Evolutionary conservation across 2,888 invertebrate genomes (phyloP).

Genomic region (Drosophila eohydei): DNA sequence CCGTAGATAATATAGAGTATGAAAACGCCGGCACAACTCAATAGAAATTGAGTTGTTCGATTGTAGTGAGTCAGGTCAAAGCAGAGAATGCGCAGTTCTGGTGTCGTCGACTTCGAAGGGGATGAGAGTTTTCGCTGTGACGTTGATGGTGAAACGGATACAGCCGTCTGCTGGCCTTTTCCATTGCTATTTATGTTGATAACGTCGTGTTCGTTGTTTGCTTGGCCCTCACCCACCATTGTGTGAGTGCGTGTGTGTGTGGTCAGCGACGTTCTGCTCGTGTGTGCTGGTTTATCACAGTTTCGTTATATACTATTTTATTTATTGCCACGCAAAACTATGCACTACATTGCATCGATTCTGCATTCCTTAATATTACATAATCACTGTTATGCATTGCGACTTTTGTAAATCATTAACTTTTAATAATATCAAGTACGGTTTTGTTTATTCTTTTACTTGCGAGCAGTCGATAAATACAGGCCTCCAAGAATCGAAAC

Average conservation of each 20-base stretch:
- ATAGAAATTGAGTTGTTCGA: slow-evolving; percentile 89
- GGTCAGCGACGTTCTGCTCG: not conserved
- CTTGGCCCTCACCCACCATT: slow-evolving; percentile 41
- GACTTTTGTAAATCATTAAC: not conserved
- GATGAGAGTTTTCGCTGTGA: slow-evolving; percentile 51
- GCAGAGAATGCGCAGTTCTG: slow-evolving; percentile 89
- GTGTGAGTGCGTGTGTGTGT: slow-evolving; percentile 11
- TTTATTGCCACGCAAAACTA: slow-evolving; percentile 26
- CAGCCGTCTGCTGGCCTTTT: slow-evolving; percentile 17
- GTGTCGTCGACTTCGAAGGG: slow-evolving; percentile 34
- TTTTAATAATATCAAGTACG: not conserved
- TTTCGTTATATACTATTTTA: slow-evolving; percentile 3
- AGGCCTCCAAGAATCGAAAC: not conserved
- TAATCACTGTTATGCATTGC: slow-evolving; percentile 8
- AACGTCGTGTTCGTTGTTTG: slow-evolving; percentile 48
- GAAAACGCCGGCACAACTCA: slow-evolving; percentile 93
- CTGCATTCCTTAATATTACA: slow-evolving; percentile 17
- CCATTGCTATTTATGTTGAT: slow-evolving; percentile 61
- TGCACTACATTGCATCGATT: slow-evolving; percentile 4
- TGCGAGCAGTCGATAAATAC: slow-evolving; percentile 23
- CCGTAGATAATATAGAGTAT: slow-evolving; percentile 95
- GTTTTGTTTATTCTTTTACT: slow-evolving; percentile 40
- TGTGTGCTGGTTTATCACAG: slow-evolving; percentile 40
- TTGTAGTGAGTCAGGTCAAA: slow-evolving; percentile 89
- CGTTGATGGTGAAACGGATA: slow-evolving; percentile 4